Evolutionary conservation across 2,797 vertebrate species (phyloP).

Genomic region (Rhynchotus rufescens): DNA sequence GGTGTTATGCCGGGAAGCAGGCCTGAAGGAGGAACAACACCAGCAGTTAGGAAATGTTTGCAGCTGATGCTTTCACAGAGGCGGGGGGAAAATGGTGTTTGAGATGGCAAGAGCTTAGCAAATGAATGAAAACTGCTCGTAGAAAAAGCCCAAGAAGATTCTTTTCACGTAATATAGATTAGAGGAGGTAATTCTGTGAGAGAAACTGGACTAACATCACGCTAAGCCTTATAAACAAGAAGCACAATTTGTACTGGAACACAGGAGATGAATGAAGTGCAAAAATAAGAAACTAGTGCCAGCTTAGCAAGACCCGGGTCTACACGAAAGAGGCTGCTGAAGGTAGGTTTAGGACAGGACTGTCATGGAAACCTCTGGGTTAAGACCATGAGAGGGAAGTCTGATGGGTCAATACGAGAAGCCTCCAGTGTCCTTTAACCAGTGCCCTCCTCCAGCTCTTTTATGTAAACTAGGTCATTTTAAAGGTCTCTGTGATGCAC

Average conservation of each 20-base stretch:
- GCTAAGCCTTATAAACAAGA: background rate
- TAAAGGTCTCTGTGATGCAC: background rate
- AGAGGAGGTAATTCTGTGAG: background rate
- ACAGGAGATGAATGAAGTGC: background rate
- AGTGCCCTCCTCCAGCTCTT: background rate
- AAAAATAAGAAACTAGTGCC: background rate
- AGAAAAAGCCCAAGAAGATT: background rate
- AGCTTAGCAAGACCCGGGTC: background rate
- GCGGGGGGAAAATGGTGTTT: background rate
- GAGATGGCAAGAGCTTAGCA: background rate
- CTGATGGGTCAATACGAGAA: background rate
- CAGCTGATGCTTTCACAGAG: background rate
- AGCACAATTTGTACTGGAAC: background rate
- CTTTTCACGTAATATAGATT: background rate
- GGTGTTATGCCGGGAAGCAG: conserved; percentile 38
- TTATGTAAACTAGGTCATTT: background rate
- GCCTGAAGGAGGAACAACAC: conserved; percentile 38
- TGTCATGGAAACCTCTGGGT: conserved; percentile 22
- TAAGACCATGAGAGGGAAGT: background rate
- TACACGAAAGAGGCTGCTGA: background rate
- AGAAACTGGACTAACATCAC: background rate
- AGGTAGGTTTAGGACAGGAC: background rate
- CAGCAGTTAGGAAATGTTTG: background rate
- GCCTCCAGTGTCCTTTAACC: background rate
- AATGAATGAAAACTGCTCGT: background rate